These are phyloP conservation scores for Eupithecia subumbrata DNA, from an alignment of 2,888 invertebrate genomes.

Conservation along the genomic window DNA sequence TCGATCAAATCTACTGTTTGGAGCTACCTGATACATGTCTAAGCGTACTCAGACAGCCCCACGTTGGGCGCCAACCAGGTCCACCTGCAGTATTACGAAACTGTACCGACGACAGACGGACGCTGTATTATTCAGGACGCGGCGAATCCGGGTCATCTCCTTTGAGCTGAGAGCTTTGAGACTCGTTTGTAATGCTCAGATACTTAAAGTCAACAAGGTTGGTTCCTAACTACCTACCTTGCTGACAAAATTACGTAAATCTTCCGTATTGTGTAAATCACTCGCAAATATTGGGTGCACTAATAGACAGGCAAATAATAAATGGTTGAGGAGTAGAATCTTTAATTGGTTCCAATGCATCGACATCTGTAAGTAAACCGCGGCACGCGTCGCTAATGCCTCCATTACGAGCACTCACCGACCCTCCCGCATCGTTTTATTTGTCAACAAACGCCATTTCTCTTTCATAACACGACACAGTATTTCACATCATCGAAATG, in stretches of 20 bases:
- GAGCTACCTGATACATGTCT: not conserved
- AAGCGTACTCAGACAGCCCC: slow-evolving; percentile 12
- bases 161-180: slow-evolving; percentile 1
- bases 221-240: too few relatives aligned
- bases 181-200: not conserved
- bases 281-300: not conserved
- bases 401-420: slow-evolving; percentile 56
- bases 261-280: not conserved
- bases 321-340: slow-evolving; percentile 26
- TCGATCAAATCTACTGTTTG: not conserved
- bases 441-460: slow-evolving; percentile 48
- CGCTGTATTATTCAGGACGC: slow-evolving; percentile 23
- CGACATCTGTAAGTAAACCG: slow-evolving; percentile 58
- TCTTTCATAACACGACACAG: slow-evolving; percentile 45
- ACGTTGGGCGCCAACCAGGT: slow-evolving; percentile 38
- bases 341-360: slow-evolving; percentile 45
- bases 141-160: slow-evolving; percentile 20
- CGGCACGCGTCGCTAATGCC: slow-evolving; percentile 55
- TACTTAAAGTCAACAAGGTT: too few relatives aligned
- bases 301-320: slow-evolving; percentile 5
- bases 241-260: not conserved
- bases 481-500: slow-evolving; percentile 18
- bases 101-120: not conserved
- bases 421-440: slow-evolving; percentile 59
- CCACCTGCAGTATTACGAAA: slow-evolving; percentile 21